phyloP scores from a whole-genome alignment of 2,797 vertebrate species.

The Rallus crepitans region DNA sequence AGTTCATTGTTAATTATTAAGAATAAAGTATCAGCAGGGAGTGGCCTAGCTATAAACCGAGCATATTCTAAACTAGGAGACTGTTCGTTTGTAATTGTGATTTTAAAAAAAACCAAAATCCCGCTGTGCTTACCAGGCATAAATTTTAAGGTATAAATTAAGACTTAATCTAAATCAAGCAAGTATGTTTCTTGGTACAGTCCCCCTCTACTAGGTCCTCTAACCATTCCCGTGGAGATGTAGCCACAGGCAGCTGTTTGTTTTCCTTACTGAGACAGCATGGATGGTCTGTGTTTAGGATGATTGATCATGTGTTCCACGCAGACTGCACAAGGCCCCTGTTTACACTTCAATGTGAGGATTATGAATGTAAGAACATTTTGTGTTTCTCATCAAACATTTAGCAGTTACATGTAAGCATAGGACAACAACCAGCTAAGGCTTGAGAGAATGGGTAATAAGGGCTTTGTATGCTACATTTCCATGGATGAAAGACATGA shows the following conservation, averaged over 20 bases:
- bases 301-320: background rate
- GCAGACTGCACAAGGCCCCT: background rate
- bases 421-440: background rate
- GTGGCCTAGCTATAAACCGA: background rate
- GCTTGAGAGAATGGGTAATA: background rate
- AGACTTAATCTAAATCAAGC: background rate
- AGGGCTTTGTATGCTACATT: background rate
- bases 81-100: background rate
- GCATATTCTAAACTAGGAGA: background rate
- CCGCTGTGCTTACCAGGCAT: background rate
- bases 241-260: background rate
- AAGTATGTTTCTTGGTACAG: background rate
- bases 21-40: background rate
- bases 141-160: background rate
- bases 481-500: background rate
- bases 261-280: background rate
- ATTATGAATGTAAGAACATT: background rate
- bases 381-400: background rate
- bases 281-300: background rate
- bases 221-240: background rate
- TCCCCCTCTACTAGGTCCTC: background rate
- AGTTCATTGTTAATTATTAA: background rate
- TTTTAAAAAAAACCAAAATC: background rate
- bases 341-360: background rate
- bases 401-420: background rate